These are phyloP conservation scores for Brevimyrus niger DNA, from an alignment of 2,113 vertebrate species.

Conservation along the genomic window DNA sequence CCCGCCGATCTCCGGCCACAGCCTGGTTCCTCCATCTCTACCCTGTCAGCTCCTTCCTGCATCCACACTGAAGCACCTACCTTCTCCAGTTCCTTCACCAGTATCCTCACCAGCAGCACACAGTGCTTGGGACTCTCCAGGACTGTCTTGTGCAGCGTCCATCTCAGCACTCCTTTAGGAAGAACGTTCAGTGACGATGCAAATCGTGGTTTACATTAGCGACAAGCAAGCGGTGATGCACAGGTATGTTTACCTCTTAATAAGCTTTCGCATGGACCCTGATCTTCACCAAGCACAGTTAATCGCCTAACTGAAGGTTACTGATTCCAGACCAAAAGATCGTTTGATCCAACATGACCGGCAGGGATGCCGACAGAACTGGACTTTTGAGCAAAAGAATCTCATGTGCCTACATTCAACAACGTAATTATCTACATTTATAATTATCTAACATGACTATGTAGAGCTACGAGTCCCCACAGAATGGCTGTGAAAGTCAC, in stretches of 20 bases:
- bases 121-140: constrained; percentile 60
- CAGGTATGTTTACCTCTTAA: neutral
- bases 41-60: neutral
- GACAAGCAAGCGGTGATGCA: neutral
- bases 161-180: constrained; percentile 68
- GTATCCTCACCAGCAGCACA: constrained; percentile 54
- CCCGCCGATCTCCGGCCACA: neutral
- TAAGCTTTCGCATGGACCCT: neutral
- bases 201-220: neutral
- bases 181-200: neutral
- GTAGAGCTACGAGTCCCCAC: neutral
- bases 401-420: neutral
- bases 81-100: constrained; percentile 75
- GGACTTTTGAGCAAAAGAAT: neutral
- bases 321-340: neutral
- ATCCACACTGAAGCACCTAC: constrained; percentile 42
- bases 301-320: neutral
- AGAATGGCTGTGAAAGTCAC: neutral
- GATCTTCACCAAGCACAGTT: neutral
- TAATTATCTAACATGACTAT: neutral
- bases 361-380: neutral
- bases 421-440: too few species aligned
- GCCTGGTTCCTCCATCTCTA: neutral
- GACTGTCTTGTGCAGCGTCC: constrained; percentile 75
- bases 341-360: neutral